These are phyloP conservation scores for Acinonyx jubatus DNA, from an alignment of 2,113 vertebrate species.

Conservation along the genomic window DNA sequence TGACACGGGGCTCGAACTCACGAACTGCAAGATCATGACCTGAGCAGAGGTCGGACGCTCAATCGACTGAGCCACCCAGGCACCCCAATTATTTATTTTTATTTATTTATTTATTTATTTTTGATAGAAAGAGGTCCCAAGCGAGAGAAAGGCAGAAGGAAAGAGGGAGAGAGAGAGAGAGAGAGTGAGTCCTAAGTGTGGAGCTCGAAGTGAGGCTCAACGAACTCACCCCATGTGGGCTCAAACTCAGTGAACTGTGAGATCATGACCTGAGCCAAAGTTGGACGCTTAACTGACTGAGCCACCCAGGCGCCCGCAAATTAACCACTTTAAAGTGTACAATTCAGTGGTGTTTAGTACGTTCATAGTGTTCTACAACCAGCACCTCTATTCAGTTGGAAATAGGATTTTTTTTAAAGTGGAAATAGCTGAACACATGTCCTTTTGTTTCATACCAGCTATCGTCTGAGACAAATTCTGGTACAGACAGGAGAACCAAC, in stretches of 20 bases:
- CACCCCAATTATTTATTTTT: neutral
- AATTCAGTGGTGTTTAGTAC: neutral
- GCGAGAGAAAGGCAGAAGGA: too few species aligned
- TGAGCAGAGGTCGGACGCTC: neutral
- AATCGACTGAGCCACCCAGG: neutral
- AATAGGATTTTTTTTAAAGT: neutral
- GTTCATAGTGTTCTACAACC: neutral
- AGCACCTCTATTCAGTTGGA: neutral
- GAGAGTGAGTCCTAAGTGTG: neutral
- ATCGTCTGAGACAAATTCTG: neutral
- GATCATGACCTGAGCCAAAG: neutral
- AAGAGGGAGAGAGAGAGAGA: too few species aligned
- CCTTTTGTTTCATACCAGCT: neutral
- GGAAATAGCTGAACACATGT: neutral
- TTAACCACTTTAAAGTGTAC: neutral
- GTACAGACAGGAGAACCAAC: neutral
- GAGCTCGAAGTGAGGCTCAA: too few species aligned
- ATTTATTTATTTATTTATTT: too few species aligned
- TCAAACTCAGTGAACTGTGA: neutral
- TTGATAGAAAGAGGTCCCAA: too few species aligned
- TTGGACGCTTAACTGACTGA: neutral
- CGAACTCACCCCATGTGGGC: neutral
- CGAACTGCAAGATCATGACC: neutral
- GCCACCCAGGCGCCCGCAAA: neutral
- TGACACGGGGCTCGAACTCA: neutral